Percentiles rank a stretch among this genome's conserved stretches.
phyloP scores from a whole-genome alignment of 2,888 invertebrate species.

The Acleris laterana region DNA sequence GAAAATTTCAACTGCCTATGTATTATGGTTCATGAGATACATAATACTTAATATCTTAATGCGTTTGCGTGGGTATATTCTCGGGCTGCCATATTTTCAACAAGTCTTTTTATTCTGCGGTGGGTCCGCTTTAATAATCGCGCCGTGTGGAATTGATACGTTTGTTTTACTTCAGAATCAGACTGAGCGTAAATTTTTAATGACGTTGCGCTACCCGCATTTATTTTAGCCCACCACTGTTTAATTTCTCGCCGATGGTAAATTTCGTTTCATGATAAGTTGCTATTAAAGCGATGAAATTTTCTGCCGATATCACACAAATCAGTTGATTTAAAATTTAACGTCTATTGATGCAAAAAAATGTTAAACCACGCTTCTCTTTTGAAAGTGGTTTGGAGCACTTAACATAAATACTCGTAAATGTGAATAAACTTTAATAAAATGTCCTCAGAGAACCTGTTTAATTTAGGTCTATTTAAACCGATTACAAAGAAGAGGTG shows the following conservation, averaged over 20 bases:
- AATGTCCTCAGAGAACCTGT: too few relatives aligned
- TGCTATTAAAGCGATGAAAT: background rate
- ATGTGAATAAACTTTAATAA: too few relatives aligned
- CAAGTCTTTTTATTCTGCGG: background rate
- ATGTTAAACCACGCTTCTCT: background rate
- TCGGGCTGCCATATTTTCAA: background rate
- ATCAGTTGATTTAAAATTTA: background rate
- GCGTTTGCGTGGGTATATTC: background rate
- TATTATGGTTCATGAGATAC: background rate
- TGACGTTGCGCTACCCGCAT: conserved; percentile 47
- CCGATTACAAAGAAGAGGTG: too few relatives aligned
- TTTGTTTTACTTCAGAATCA: conserved; percentile 41
- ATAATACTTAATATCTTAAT: background rate
- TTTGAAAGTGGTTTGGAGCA: too few relatives aligned
- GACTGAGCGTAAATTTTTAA: conserved; percentile 51
- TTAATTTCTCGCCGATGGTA: conserved; percentile 8
- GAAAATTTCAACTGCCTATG: background rate
- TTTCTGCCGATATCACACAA: background rate
- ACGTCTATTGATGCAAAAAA: background rate
- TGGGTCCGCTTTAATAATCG: conserved; percentile 14
- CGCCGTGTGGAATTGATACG: conserved; percentile 32
- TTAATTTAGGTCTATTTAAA: too few relatives aligned
- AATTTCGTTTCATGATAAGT: background rate
- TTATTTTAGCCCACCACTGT: conserved; percentile 43
- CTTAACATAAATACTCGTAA: too few relatives aligned